These are phyloP conservation scores for Lordiphosa andalusiaca DNA, from an alignment of 2,888 invertebrate species.

Conservation along the genomic window DNA sequence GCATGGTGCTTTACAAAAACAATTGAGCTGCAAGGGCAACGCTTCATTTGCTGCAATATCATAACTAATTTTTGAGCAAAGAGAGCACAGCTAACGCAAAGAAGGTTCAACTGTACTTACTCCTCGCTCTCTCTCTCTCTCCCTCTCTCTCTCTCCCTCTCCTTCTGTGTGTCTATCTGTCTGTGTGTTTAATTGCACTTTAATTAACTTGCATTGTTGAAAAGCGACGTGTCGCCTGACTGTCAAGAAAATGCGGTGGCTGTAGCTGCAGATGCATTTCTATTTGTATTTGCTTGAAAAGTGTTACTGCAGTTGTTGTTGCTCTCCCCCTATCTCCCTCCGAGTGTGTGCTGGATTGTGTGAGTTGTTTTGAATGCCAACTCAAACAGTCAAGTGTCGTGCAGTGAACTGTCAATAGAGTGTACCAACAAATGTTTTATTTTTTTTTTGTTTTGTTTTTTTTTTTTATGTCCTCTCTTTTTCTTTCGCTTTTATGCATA, in stretches of 20 bases:
- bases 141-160: conserved; percentile 9
- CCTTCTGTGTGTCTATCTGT: conserved; percentile 6
- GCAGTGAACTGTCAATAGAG: conserved; percentile 73
- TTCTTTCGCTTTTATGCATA: conserved; percentile 27
- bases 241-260: conserved; percentile 54
- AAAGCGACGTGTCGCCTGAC: conserved; percentile 49
- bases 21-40: too few species aligned
- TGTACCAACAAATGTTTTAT: conserved; percentile 49
- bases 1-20: too few species aligned
- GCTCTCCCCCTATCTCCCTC: conserved; percentile 25
- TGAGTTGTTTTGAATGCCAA: conserved; percentile 67
- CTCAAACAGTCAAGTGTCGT: conserved; percentile 73
- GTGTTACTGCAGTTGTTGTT: conserved; percentile 24
- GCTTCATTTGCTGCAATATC: too few species aligned
- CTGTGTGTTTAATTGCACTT: conserved; percentile 62
- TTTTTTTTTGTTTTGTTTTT: conserved; percentile 14
- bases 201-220: conserved; percentile 71
- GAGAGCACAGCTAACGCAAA: too few species aligned
- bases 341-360: conserved; percentile 19
- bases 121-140: conserved; percentile 9
- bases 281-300: conserved; percentile 59
- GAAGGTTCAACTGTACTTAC: not conserved
- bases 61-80: too few species aligned
- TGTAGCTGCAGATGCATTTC: conserved; percentile 27
- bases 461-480: conserved; percentile 4